These are phyloP conservation scores for Furnarius figulus DNA, from an alignment of 2,113 vertebrate genomes.

Conservation along the genomic window DNA sequence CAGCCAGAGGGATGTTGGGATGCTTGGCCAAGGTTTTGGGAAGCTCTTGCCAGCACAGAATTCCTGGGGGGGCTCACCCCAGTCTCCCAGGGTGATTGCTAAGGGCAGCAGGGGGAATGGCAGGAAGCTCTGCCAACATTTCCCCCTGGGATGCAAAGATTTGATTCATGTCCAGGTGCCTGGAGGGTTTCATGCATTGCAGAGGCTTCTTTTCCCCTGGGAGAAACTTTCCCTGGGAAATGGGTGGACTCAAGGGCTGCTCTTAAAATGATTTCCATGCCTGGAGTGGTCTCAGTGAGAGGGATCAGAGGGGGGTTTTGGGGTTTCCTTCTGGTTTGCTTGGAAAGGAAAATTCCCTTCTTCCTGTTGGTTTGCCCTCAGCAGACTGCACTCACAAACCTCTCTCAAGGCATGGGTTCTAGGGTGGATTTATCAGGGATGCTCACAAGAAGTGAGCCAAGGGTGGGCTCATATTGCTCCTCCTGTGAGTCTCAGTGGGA, in stretches of 20 bases:
- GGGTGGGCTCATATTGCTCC: not conserved
- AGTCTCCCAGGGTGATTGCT: not conserved
- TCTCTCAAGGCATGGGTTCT: not conserved
- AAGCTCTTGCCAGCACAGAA: not conserved
- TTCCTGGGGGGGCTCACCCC: rapidly evolving
- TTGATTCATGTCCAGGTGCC: not conserved
- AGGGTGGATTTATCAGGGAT: not conserved
- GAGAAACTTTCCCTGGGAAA: not conserved
- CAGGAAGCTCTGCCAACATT: not conserved
- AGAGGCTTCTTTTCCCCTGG: not conserved
- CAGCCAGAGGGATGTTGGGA: not conserved
- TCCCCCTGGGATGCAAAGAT: not conserved
- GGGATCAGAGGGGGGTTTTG: rapidly evolving
- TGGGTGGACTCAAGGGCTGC: not conserved
- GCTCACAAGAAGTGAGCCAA: not conserved
- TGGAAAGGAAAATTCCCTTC: not conserved
- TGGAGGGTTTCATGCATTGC: not conserved
- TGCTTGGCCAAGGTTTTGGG: not conserved
- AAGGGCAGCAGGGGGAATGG: not conserved
- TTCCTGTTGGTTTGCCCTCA: not conserved
- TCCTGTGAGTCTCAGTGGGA: not conserved
- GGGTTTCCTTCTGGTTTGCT: not conserved
- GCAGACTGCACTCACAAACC: not conserved
- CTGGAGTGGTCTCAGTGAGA: not conserved
- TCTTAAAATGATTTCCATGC: not conserved